Evolutionary conservation across 1,140 invertebrate species (phyloP).

Genomic region (Brachionus koreanus): DNA sequence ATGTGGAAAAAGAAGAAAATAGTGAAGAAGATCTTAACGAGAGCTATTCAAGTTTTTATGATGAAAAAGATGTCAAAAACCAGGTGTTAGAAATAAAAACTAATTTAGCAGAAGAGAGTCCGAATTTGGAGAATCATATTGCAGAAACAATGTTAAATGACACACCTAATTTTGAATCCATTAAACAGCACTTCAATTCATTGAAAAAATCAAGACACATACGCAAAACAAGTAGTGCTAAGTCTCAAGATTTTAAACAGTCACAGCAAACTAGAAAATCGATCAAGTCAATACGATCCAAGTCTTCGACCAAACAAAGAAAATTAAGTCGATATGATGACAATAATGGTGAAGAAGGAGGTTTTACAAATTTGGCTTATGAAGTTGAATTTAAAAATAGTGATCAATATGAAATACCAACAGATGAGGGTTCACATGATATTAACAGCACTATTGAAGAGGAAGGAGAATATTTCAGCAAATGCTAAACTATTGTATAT

Average conservation of each 20-base stretch:
- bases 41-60: neutral
- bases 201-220: slow-evolving; percentile 44
- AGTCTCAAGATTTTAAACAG: slow-evolving; percentile 28
- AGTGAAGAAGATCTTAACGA: slow-evolving; percentile 17
- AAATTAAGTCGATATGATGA: slow-evolving; percentile 11
- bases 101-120: neutral
- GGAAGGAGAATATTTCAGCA: slow-evolving; percentile 39
- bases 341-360: slow-evolving; percentile 12
- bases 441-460: neutral
- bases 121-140: neutral
- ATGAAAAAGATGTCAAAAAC: neutral
- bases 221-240: slow-evolving; percentile 40
- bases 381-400: slow-evolving; percentile 42
- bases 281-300: neutral
- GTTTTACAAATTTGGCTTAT: slow-evolving; percentile 40
- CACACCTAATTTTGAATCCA: slow-evolving; percentile 29
- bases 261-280: slow-evolving; percentile 20
- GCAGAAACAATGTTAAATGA: neutral
- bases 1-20: neutral
- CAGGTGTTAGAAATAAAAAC: neutral
- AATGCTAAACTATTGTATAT: neutral
- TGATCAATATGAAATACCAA: slow-evolving; percentile 17
- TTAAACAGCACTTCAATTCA: slow-evolving; percentile 42
- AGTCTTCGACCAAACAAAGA: slow-evolving; percentile 1
- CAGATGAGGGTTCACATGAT: neutral